phyloP scores from a whole-genome alignment of 1,140 invertebrate species.

The Danaus plexippus region DNA sequence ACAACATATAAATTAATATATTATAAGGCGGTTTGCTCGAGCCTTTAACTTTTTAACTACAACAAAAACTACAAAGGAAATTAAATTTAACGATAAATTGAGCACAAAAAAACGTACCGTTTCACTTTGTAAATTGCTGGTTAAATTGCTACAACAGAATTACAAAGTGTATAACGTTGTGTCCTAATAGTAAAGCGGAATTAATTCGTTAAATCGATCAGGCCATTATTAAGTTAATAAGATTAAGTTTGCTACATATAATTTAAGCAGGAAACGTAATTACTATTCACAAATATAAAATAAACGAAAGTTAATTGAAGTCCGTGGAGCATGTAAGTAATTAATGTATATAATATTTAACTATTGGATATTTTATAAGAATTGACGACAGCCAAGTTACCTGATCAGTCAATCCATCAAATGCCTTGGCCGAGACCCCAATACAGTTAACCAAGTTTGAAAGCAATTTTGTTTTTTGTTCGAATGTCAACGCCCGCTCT shows the following conservation, averaged over 20 bases:
- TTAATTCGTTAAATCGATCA: slow-evolving; percentile 15
- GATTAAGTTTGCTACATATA: slow-evolving; percentile 24
- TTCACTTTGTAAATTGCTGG: too few relatives aligned
- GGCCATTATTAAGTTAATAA: slow-evolving; percentile 22
- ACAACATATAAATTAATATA: too few relatives aligned
- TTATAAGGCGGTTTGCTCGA: too few relatives aligned
- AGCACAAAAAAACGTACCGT: too few relatives aligned
- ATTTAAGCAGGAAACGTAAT: slow-evolving; percentile 31
- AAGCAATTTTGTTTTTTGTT: slow-evolving; percentile 43
- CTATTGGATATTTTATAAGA: slow-evolving; percentile 37
- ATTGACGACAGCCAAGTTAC: slow-evolving; percentile 31
- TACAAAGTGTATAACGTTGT: slow-evolving; percentile 15
- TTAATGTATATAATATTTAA: slow-evolving; percentile 43
- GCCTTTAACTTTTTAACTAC: too few relatives aligned
- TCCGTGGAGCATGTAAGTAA: slow-evolving; percentile 37
- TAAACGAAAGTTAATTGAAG: slow-evolving; percentile 27
- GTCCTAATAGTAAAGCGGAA: slow-evolving; percentile 16
- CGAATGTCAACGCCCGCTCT: slow-evolving; percentile 45
- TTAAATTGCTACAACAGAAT: slow-evolving; percentile 5
- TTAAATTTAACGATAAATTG: too few relatives aligned
- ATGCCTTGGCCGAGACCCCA: slow-evolving; percentile 26
- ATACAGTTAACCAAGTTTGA: slow-evolving; percentile 34
- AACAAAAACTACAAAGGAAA: too few relatives aligned
- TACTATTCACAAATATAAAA: slow-evolving; percentile 16
- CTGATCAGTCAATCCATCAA: slow-evolving; percentile 44